Percentiles rank a stretch among this genome's conserved stretches.
phyloP scores from a whole-genome alignment of 2,888 invertebrate species.

The Ptilodon capucinus region DNA sequence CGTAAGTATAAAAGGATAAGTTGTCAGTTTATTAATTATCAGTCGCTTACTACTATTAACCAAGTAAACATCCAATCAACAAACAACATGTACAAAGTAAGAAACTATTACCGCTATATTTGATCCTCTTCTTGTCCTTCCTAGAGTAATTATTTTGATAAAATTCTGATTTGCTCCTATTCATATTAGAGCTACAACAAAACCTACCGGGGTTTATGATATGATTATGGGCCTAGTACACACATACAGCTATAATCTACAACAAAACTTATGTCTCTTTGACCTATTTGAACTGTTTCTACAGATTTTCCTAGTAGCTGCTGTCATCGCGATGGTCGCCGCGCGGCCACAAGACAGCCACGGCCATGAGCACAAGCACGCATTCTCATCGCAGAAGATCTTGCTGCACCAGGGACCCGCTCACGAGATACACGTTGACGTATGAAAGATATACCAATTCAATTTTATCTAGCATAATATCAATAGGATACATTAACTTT shows the following conservation, averaged over 20 bases:
- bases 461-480: not conserved
- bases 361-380: slow-evolving; percentile 36
- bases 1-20: not conserved
- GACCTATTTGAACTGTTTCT: not conserved
- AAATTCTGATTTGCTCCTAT: no score
- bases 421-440: not conserved
- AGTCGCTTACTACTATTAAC: not conserved
- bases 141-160: no score
- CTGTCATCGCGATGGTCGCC: slow-evolving; percentile 32
- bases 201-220: no score
- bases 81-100: not conserved
- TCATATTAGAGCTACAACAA: no score
- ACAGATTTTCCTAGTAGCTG: slow-evolving; percentile 38
- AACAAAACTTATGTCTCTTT: not conserved
- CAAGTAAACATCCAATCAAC: not conserved
- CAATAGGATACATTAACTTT: not conserved
- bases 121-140: no score
- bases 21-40: not conserved
- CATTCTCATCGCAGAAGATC: slow-evolving; percentile 60
- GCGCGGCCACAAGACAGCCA: slow-evolving; percentile 42
- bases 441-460: not conserved
- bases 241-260: no score
- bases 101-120: no score
- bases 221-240: no score
- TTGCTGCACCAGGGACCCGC: slow-evolving; percentile 21